These are phyloP conservation scores for Eulemur rufifrons DNA, from an alignment of 2,113 vertebrate species.

Conservation along the genomic window DNA sequence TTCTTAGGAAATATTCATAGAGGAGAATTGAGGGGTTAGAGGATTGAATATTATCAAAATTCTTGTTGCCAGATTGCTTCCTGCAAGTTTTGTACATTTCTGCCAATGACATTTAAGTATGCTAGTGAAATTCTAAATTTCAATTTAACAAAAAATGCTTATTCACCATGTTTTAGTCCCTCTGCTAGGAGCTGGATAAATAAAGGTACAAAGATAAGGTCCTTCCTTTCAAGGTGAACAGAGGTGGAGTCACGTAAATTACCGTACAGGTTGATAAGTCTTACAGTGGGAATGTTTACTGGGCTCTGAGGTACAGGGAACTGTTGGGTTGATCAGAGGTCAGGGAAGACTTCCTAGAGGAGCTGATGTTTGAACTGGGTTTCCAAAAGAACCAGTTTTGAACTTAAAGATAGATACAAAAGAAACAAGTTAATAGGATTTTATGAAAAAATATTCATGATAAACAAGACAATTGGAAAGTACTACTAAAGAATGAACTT, in stretches of 20 bases:
- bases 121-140: slow-evolving; percentile 33
- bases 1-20: not conserved
- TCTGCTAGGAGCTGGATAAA: not conserved
- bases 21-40: not conserved
- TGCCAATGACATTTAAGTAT: not conserved
- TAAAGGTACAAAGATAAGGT: not conserved
- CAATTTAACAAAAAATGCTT: not conserved
- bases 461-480: not conserved
- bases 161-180: not conserved
- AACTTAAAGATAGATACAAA: not conserved
- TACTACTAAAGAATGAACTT: not conserved
- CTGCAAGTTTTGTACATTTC: not conserved
- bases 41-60: not conserved
- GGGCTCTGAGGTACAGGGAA: not conserved
- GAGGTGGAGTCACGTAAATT: not conserved
- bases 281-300: not conserved
- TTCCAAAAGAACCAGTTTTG: not conserved
- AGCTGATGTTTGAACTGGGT: not conserved
- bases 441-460: not conserved
- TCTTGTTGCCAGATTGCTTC: not conserved
- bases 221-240: not conserved
- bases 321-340: not conserved
- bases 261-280: not conserved
- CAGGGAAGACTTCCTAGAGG: not conserved
- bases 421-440: not conserved